Conservation (phyloP, 2,113 vertebrate species). For the Empidonax traillii region DNA sequence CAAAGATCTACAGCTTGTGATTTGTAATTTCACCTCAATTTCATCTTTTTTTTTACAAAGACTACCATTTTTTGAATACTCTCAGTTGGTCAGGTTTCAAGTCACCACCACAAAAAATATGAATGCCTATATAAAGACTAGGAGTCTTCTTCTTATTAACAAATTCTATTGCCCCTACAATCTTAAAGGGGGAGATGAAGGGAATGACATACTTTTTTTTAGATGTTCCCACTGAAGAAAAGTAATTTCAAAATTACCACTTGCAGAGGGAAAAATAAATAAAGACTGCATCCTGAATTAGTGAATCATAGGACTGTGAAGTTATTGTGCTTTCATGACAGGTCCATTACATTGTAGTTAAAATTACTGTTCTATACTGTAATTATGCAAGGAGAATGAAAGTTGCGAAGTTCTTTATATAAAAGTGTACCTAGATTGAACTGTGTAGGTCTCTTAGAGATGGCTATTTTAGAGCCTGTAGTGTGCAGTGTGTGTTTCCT, state of each 20-base stretch:
- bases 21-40: neutral
- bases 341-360: neutral
- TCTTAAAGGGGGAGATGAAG: neutral
- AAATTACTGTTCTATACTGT: neutral
- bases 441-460: neutral
- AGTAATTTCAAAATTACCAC: neutral
- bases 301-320: neutral
- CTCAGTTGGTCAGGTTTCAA: neutral
- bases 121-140: neutral
- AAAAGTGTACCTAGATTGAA: neutral
- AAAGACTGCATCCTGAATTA: neutral
- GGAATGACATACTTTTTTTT: neutral
- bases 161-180: neutral
- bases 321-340: neutral
- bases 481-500: neutral
- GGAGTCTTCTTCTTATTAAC: conserved; percentile 43
- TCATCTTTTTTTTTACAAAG: neutral
- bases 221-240: conserved; percentile 31
- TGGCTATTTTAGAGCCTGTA: neutral
- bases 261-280: neutral
- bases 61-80: neutral
- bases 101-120: neutral
- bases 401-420: neutral
- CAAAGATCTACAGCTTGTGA: neutral
- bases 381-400: neutral